Percentiles rank a stretch among this genome's conserved stretches.
phyloP scores from a whole-genome alignment of 2,888 invertebrate species.

The Omphaloscelis lunosa region DNA sequence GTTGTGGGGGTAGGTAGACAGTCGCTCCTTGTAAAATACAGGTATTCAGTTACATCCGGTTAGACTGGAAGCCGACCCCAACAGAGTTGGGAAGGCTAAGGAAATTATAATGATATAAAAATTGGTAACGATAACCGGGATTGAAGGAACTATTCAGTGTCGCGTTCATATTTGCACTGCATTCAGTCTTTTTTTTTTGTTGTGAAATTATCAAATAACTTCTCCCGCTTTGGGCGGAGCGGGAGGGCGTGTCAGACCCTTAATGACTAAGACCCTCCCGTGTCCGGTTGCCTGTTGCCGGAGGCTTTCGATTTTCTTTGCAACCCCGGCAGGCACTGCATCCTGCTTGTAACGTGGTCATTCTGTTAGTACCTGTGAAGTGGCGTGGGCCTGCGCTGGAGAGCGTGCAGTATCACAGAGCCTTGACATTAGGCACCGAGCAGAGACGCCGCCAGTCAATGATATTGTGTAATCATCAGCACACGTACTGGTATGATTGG shows the following conservation, averaged over 20 bases:
- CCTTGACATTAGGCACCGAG: constrained; percentile 65
- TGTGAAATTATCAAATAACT: too few species aligned
- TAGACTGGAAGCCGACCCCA: not conserved
- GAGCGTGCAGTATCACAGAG: constrained; percentile 33
- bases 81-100: not conserved
- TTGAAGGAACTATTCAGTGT: not conserved
- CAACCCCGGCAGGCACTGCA: too few species aligned
- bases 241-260: too few species aligned
- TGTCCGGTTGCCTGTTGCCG: too few species aligned
- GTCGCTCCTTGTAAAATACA: not conserved
- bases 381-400: constrained; percentile 15
- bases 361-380: not conserved
- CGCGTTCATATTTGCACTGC: not conserved
- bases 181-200: too few species aligned
- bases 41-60: not conserved
- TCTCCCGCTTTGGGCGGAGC: too few species aligned
- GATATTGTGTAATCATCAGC: constrained; percentile 57
- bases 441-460: constrained; percentile 50
- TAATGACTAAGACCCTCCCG: too few species aligned
- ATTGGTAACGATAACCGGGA: not conserved
- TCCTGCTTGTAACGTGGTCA: not conserved
- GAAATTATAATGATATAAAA: not conserved
- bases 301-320: too few species aligned
- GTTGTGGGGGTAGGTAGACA: too few species aligned
- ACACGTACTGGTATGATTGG: constrained; percentile 46